Base-by-base conservation (phyloP, 2,888 invertebrate genomes). In the Drosophila mimetica region DNA sequence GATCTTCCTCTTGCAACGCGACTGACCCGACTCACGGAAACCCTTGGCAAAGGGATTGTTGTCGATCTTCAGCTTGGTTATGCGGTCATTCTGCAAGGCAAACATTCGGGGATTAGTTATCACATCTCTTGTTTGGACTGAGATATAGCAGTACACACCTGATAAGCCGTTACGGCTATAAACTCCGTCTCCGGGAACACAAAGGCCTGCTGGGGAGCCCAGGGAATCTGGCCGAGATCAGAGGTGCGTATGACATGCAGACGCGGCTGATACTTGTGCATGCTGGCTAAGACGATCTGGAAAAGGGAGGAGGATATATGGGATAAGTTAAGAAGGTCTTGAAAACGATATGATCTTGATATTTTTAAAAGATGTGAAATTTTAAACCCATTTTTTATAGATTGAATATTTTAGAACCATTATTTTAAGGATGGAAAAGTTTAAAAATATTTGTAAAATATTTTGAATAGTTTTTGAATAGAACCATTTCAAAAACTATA, bases 131-230 rank as follows among this genome's bases (percentile, higher is more conserved):
- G 59, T 53, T 41, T 34, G 13, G 46, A 14, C 20, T 9, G 55
- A 25, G 37, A 48, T 50, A 25, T 42, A 22, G 13, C 16, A 22
- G n/a, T 71, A 90, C 91, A 88, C 91, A 96, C 96, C 94, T 98
- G 98, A 91, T 98, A 98, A 48, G 98, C 98, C 0, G 98, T 99
- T 54, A 99, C 98, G 3, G 98, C 98, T 52, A 99, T 96, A 92
- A 99, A 99, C 90, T 96, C 95, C 0, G 97, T 96, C 90, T 96
- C 96, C 0, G 94, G 93, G 90, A 97, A 96, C 20, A 93, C 92
- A 89, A 95, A 95, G 30, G 93, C 92, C n/a, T 93, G 93, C 47
- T 94, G 93, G 0, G 94, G 94, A 22, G 95, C 94, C 94, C 95
- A 96, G 34, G 94, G 94, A 42, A 95, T 91, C 37, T 95, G 94